Conservation (phyloP, 2,888 invertebrate species). For the Spodoptera picta region DNA sequence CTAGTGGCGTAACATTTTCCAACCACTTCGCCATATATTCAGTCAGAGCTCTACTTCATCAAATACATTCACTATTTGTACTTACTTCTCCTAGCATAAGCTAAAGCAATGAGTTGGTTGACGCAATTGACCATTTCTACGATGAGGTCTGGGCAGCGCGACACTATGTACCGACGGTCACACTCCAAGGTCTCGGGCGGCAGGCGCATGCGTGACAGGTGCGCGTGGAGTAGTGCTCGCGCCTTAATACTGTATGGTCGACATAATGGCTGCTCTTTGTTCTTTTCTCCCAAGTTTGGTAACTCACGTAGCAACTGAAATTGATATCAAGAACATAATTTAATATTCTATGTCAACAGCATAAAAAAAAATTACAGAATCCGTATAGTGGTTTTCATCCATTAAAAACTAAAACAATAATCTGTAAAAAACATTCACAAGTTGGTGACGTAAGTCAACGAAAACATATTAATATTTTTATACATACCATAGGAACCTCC, state of each 20-base stretch:
- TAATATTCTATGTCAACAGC: not conserved
- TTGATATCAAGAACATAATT: not conserved
- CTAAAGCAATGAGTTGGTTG: slow-evolving; percentile 96
- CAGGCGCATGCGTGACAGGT: slow-evolving; percentile 94
- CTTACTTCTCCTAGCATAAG: slow-evolving; percentile 96
- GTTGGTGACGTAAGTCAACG: no score
- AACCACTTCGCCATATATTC: no score
- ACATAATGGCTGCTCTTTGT: slow-evolving; percentile 97
- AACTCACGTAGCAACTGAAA: slow-evolving; percentile 95
- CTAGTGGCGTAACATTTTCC: no score
- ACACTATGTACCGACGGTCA: slow-evolving; percentile 94
- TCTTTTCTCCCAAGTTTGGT: slow-evolving; percentile 97
- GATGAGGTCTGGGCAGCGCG: slow-evolving; percentile 97
- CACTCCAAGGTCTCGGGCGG: slow-evolving; percentile 94
- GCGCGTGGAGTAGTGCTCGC: slow-evolving; percentile 98
- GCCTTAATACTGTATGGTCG: slow-evolving; percentile 97
- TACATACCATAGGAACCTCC: slow-evolving; percentile 95
- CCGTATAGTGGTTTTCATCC: not conserved
- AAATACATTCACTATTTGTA: slow-evolving; percentile 39
- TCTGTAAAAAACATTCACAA: no score
- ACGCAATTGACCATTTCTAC: slow-evolving; percentile 99
- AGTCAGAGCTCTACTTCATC: not conserved
- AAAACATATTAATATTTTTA: not conserved
- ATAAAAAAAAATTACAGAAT: not conserved
- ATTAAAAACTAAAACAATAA: no score